Base-by-base conservation (phyloP, 2,113 vertebrate species). In the Varanus komodoensis region DNA sequence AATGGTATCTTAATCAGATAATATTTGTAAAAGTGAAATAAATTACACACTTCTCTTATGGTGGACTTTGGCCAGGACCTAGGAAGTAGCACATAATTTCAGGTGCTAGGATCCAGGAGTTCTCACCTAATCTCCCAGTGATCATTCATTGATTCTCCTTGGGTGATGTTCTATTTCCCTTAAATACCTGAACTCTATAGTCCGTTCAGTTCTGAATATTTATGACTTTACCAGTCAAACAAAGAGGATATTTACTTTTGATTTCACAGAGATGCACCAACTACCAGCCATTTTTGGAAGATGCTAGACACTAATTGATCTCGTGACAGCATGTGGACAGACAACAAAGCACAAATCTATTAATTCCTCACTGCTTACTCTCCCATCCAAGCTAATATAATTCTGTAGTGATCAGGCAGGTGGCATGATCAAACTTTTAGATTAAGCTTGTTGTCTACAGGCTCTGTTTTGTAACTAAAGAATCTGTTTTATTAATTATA, bases 401-500 rank as follows among this genome's bases (percentile, higher is more conserved):
- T 84, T 81, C 48, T 71, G 19, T 71, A 27, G 32, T n/a, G 34
- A 15, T 78, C 68, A 71, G 34, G 48, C 67, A 32, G 57, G 82
- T 11, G 27, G 17, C 34, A 83, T 89, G 73, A 19, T 87, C 86
- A 78, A 48, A 78, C 14, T 12, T 38, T 23, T 84, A 21, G 52
- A 81, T 71, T 54, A 80, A 25, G 4, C 48, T 81, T 21, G 29
- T 34, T 34, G n/a, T 38, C 25, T 38, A 38, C 11, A 61, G 17
- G 9, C 50, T 32, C 8, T 69, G n/a, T 32, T 29, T 80, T 69
- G 71, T 48, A 69, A 74, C 14, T 7, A 79, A 71, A 27, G 27
- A 25, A 86, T 34, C 67, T 85, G 27, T 69, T 80, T 85, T 80
- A 85, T 57, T 84, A 23, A 32, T 29, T 67, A 57, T 78, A 89